Evolutionary conservation across 2,113 vertebrate species (phyloP).

Genomic region (Sitta europaea): DNA sequence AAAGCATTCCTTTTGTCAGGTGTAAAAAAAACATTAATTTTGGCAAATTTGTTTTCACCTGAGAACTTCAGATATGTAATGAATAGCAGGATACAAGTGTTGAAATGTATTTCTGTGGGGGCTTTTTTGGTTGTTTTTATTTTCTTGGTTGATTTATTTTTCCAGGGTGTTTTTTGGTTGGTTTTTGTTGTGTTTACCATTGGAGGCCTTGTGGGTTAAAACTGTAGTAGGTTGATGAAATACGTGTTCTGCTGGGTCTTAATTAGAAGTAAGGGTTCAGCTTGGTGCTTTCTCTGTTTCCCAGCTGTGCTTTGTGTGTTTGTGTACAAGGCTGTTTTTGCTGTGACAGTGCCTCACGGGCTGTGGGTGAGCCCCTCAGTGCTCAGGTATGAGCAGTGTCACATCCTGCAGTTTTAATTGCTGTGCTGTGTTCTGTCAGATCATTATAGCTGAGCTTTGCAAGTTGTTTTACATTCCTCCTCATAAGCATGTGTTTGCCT

Average conservation of each 20-base stretch:
- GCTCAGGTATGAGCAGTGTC: slow-evolving; percentile 51
- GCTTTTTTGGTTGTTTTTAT: not conserved
- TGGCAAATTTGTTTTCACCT: not conserved
- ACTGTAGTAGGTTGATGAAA: not conserved
- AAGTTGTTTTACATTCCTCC: slow-evolving; percentile 47
- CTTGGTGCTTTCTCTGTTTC: not conserved
- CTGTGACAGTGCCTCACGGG: not conserved
- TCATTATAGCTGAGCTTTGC: slow-evolving; percentile 30
- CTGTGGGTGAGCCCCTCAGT: slow-evolving; percentile 5
- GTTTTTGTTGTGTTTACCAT: not conserved
- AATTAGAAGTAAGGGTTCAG: not conserved
- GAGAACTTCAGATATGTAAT: not conserved
- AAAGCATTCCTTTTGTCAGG: not conserved
- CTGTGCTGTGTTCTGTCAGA: slow-evolving; percentile 3
- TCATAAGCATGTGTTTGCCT: not conserved
- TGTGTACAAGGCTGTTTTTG: not conserved
- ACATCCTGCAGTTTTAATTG: slow-evolving; percentile 62
- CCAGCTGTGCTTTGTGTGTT: not conserved
- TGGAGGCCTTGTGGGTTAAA: not conserved
- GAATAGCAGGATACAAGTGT: not conserved
- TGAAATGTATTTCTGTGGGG: not conserved
- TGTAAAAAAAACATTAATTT: not conserved
- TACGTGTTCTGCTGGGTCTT: not conserved
- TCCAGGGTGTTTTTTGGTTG: not conserved
- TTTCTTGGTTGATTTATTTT: not conserved